phyloP scores from a whole-genome alignment of 1,140 invertebrate species.

The Drosophila ficusphila region DNA sequence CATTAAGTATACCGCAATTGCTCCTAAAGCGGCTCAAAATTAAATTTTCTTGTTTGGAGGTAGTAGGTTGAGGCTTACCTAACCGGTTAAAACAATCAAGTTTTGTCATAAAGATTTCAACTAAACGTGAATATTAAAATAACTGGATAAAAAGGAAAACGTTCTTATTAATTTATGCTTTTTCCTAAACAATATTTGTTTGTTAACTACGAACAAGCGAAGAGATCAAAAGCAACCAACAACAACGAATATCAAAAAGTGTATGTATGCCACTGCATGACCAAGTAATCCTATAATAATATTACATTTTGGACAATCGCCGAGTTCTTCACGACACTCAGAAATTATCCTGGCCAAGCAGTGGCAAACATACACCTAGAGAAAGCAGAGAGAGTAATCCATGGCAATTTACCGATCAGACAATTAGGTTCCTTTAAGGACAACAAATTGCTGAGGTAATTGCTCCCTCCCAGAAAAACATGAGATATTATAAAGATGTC shows the following conservation, averaged over 20 bases:
- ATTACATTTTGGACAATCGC: constrained; percentile 18
- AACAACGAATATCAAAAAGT: constrained; percentile 83
- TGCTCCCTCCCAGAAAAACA: background rate
- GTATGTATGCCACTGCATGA: constrained; percentile 61
- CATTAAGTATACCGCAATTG: too few relatives aligned
- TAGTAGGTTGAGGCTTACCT: constrained; percentile 65
- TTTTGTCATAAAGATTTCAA: too few relatives aligned
- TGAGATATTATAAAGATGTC: too few relatives aligned
- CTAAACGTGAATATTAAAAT: too few relatives aligned
- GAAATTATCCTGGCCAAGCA: constrained; percentile 45
- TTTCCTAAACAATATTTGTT: background rate
- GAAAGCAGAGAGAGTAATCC: constrained; percentile 18
- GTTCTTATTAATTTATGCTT: background rate
- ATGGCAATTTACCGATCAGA: background rate
- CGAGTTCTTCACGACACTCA: constrained; percentile 2
- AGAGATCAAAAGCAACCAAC: constrained; percentile 84
- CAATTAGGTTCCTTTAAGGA: constrained; percentile 9
- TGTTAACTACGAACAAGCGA: constrained; percentile 41
- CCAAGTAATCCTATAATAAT: too few relatives aligned
- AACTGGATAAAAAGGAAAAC: too few relatives aligned
- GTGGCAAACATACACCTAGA: constrained; percentile 54
- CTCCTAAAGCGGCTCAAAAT: background rate
- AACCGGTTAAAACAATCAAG: background rate
- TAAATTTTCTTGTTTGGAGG: constrained; percentile 32
- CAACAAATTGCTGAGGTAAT: background rate